Evolutionary conservation across 2,888 invertebrate genomes (phyloP), one percentile per base, ranked within the genome.

Genomic region (Sarcophaga variegata): DNA sequence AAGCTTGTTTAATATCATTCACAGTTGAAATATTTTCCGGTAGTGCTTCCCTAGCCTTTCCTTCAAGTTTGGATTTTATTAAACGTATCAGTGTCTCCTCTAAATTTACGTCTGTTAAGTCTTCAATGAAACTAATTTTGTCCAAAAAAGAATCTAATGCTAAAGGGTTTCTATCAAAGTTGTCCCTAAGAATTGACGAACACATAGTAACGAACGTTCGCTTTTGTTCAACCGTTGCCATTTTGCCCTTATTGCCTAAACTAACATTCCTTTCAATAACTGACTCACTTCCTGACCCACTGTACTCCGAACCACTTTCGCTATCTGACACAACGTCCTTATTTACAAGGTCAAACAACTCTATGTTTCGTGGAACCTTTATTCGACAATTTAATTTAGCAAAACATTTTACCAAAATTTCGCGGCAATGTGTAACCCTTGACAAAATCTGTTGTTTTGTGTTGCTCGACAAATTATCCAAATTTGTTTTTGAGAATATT

Each of bases 171-270:
- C 60, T 11, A 60, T 60, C 60, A 4, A 14, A 60, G 2, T 60
- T 60, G 17, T 60, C 60, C 14, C 60, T 74, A 3, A 74, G 45
- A 14, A 74, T 74, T 12, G 20, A 22, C 4, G 74, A n/a, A 14
- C 63, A 74, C 62, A 74, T 74, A 10, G 22, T 14, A 5, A 63
- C 14, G 45, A 14, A 74, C 20, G 62, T 20, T 62, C 37, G 60
- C 17, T 62, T 62, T 20, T 37, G 45, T 14, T 74, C 62, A 11
- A 74, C 14, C 2, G 74, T 63, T 20, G 74, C 74, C 74, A 74
- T 74, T 72, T n/a, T 60, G 11, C 1, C n/a, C 27, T 72, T 11
- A 2, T 4, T 17, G 11, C 59, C 12, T 37, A 5, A 22, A 14
- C 2, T 71, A 27, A 25, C 17, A n/a, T 59, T 25, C 10, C 27